These are phyloP conservation scores for Apantesis nais DNA, from an alignment of 2,888 invertebrate species.

Conservation along the genomic window DNA sequence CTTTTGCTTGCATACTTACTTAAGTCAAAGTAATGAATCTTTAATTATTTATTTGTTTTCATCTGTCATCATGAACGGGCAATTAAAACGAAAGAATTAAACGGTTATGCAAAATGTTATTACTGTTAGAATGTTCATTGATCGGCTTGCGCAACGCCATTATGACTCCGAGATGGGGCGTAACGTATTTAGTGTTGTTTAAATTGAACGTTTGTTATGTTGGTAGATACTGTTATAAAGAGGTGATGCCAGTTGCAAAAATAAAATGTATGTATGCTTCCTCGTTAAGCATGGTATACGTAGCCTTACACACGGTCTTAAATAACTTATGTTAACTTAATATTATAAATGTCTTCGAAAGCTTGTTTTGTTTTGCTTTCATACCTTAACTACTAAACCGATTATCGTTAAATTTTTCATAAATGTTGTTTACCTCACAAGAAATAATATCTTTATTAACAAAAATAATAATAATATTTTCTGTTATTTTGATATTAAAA, in stretches of 20 bases:
- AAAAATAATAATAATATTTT: too few relatives aligned
- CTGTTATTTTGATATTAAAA: too few relatives aligned
- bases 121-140: constrained; percentile 16
- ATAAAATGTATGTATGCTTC: background rate
- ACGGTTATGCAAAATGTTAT: constrained; percentile 33
- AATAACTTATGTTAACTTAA: background rate
- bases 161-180: background rate
- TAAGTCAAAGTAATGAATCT: constrained; percentile 8
- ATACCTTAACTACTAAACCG: too few relatives aligned
- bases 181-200: constrained; percentile 20
- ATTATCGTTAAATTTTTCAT: too few relatives aligned
- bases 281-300: background rate
- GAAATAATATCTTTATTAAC: too few relatives aligned
- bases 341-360: background rate
- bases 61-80: constrained; percentile 26
- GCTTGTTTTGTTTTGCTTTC: too few relatives aligned
- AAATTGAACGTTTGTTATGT: constrained; percentile 16
- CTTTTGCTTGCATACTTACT: constrained; percentile 5
- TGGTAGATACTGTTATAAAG: background rate
- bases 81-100: constrained; percentile 25
- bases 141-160: constrained; percentile 28
- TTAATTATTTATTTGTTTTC: constrained; percentile 25
- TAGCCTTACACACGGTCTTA: background rate
- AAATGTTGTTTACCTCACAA: too few relatives aligned
- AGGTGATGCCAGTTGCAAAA: background rate